Conservation (phyloP, 2,797 vertebrate genomes). For the Sardinella longiceps region DNA sequence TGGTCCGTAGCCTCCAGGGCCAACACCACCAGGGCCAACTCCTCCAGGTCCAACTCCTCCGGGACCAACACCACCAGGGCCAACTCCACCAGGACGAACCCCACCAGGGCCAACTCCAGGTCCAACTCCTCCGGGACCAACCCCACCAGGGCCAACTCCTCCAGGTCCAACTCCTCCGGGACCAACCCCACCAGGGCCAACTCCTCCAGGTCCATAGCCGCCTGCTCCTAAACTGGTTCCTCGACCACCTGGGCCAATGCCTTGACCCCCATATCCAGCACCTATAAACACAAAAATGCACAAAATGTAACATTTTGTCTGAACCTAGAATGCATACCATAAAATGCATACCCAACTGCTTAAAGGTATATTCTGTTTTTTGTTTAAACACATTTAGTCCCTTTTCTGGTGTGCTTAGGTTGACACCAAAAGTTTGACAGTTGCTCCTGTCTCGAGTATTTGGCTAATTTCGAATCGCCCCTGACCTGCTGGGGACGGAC, state of each 20-base stretch:
- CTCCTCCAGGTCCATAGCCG: background rate
- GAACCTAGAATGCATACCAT: background rate
- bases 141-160: background rate
- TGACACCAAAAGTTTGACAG: no score
- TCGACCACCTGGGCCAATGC: background rate
- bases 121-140: background rate
- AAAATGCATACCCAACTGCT: background rate
- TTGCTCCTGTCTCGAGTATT: no score
- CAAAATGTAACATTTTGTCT: background rate
- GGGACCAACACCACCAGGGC: background rate
- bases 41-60: background rate
- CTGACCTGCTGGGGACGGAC: no score
- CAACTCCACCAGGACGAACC: background rate
- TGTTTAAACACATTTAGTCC: no score
- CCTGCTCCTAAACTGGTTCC: constrained; percentile 1
- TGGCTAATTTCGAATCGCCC: no score
- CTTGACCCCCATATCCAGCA: background rate
- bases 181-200: background rate
- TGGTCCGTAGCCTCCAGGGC: background rate
- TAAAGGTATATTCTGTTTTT: no score
- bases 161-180: background rate
- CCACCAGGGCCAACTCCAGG: background rate
- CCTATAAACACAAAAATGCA: background rate
- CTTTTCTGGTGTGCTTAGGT: no score
- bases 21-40: background rate